Evolutionary conservation across 2,888 invertebrate species (phyloP), one percentile per base, ranked within the genome.

Genomic region (Apamea epomidion): DNA sequence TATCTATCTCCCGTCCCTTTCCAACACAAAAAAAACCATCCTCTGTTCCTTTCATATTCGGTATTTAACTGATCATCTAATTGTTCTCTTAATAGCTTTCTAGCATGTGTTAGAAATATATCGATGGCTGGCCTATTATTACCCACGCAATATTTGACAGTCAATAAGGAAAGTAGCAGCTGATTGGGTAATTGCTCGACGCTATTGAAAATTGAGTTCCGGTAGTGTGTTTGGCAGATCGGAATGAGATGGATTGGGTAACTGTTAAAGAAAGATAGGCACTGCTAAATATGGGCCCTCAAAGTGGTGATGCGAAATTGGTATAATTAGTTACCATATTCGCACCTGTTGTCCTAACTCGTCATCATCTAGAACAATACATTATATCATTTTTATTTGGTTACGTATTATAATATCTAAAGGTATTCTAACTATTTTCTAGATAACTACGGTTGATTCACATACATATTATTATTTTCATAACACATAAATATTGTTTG

Each of bases 31-130:
- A 86, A 64, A 64, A 78, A 78, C 7, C 25, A 65, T 82, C 64
- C n/a, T 71, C 62, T 25, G 16, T 90, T 88, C 85, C 83, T 84
- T 84, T 91, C 88, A 74, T 75, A 76, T 80, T 81, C 82, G 80
- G 88, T 91, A 89, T 91, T 91, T 90, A 87, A 91, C 91, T 87
- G 84, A 85, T 83, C 81, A 84, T 85, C 84, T 92, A 91, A 93
- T 93, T 93, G 92, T 92, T 91, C 90, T 83, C 16, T 86, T 91
- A 90, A 90, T 87, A 86, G 89, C 91, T 93, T 93, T 93, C 92
- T 91, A 91, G 82, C 87, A 89, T 83, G 83, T 79, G 51, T 90
- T 87, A 82, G 54, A 88, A 80, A 42, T 77, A 83, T 86, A 89
- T 85, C 84, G 70, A 78, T 79, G 70, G 37, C 29, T 58, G n/a